phyloP scores from a whole-genome alignment of 1,140 invertebrate genomes.

The Hydropsyche tenuis region DNA sequence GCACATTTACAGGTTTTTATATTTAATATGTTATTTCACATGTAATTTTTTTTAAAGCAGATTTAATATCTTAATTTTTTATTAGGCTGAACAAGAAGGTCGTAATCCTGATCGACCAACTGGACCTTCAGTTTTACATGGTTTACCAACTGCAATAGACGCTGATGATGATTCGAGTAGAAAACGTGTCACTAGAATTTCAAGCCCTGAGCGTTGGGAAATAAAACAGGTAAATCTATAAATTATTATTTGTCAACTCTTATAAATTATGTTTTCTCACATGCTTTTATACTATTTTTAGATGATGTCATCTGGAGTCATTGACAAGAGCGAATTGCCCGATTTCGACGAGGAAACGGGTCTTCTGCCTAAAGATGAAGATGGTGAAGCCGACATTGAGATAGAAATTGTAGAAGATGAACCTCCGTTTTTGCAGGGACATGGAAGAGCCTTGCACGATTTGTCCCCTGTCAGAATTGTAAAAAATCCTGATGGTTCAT shows the following conservation, averaged over 20 bases:
- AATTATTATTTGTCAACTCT: neutral
- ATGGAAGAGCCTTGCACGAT: conserved; percentile 88
- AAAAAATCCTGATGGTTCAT: conserved; percentile 98
- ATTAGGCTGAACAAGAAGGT: conserved; percentile 71
- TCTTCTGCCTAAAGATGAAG: conserved; percentile 84
- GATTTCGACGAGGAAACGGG: conserved; percentile 93
- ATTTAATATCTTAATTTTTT: conserved; percentile 9
- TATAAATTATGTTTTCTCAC: no score
- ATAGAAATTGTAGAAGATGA: conserved; percentile 99
- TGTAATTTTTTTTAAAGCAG: neutral
- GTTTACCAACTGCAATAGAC: conserved; percentile 73
- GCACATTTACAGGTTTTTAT: conserved; percentile 60
- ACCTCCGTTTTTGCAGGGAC: conserved; percentile 92
- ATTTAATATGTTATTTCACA: no score
- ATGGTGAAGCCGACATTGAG: conserved; percentile 97
- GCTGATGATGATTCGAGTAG: conserved; percentile 79
- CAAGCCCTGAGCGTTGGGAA: conserved; percentile 94
- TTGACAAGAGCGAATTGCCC: conserved; percentile 87
- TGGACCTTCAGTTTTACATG: conserved; percentile 67
- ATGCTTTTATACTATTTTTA: conserved; percentile 46
- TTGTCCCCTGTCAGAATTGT: conserved; percentile 96
- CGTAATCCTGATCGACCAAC: conserved; percentile 87
- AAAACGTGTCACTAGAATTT: conserved; percentile 88
- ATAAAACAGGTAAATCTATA: conserved; percentile 70
- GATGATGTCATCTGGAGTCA: conserved; percentile 86